Conservation (phyloP, 2,888 invertebrate species). For the Lasioglossum leucozonium region DNA sequence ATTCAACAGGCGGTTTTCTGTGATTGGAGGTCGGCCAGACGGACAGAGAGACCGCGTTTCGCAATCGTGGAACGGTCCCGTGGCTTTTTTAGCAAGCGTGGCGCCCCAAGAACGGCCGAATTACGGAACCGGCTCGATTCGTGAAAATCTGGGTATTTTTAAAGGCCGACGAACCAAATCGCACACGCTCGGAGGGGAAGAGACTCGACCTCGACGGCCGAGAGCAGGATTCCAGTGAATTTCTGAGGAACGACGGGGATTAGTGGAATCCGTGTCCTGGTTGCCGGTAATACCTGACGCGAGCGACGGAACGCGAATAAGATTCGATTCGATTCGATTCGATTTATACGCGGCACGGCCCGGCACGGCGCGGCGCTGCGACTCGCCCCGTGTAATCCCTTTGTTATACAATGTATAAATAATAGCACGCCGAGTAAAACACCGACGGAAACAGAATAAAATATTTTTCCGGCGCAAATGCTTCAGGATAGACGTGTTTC, state of each 20-base stretch:
- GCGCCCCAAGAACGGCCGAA: neutral
- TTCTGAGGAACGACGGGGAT: slow-evolving; percentile 58
- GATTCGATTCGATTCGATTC: slow-evolving; percentile 11
- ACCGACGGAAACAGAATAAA: neutral
- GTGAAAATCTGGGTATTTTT: neutral
- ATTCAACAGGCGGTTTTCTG: slow-evolving; percentile 65
- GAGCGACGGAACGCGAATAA: slow-evolving; percentile 21
- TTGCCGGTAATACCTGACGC: slow-evolving; percentile 49
- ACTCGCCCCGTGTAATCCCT: neutral
- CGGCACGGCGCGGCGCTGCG: neutral
- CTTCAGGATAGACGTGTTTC: neutral
- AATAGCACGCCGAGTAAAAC: neutral
- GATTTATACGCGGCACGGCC: neutral
- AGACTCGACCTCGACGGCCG: slow-evolving; percentile 19
- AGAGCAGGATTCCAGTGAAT: slow-evolving; percentile 57
- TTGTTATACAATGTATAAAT: slow-evolving; percentile 8
- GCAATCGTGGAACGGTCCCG: slow-evolving; percentile 14
- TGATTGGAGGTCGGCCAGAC: slow-evolving; percentile 61
- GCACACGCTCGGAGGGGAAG: neutral
- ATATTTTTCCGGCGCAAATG: neutral
- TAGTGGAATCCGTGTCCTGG: slow-evolving; percentile 58
- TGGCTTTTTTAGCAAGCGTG: slow-evolving; percentile 29
- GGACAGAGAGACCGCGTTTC: slow-evolving; percentile 19
- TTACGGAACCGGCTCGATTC: neutral
- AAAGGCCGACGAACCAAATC: neutral